Conservation (phyloP, 2,888 invertebrate genomes). For the Aproaerema taeniolella region DNA sequence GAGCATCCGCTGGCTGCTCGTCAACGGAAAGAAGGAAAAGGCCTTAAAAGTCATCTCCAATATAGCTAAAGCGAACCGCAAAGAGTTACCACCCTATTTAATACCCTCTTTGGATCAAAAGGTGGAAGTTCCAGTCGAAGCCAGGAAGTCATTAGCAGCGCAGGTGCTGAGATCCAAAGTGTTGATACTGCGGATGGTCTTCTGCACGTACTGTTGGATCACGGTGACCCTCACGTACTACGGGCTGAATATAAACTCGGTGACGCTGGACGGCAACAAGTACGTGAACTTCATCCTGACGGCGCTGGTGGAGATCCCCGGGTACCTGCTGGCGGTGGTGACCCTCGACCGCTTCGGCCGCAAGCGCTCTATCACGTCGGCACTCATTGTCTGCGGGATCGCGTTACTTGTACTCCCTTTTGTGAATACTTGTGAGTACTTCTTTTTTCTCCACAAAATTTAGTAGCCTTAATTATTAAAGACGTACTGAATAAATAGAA, state of each 20-base stretch:
- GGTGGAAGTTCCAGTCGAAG: constrained; percentile 18
- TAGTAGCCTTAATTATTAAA: no score
- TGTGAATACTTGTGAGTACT: constrained; percentile 48
- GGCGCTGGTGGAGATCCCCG: constrained; percentile 80
- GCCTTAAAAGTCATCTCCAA: constrained; percentile 67
- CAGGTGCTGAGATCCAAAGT: constrained; percentile 70
- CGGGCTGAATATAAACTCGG: constrained; percentile 87
- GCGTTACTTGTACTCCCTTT: constrained; percentile 77
- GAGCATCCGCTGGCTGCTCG: constrained; percentile 83
- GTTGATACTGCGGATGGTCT: constrained; percentile 68
- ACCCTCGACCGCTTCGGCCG: constrained; percentile 78
- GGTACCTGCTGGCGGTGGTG: constrained; percentile 75
- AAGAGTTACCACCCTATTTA: constrained; percentile 35
- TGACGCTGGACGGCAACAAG: constrained; percentile 84
- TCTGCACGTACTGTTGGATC: constrained; percentile 88
- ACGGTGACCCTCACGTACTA: constrained; percentile 88
- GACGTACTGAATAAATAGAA: no score
- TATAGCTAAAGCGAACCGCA: constrained; percentile 62
- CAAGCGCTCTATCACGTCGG: constrained; percentile 73
- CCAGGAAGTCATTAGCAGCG: constrained; percentile 16
- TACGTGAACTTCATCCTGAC: constrained; percentile 87
- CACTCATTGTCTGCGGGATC: constrained; percentile 76
- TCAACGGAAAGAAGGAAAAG: constrained; percentile 72
- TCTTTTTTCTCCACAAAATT: no score
- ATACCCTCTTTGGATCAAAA: constrained; percentile 4